A percentile compares a stretch with the other conserved stretches of the same genome.
phyloP scores from a whole-genome alignment of 2,797 vertebrate species.

The Coilia nasus region DNA sequence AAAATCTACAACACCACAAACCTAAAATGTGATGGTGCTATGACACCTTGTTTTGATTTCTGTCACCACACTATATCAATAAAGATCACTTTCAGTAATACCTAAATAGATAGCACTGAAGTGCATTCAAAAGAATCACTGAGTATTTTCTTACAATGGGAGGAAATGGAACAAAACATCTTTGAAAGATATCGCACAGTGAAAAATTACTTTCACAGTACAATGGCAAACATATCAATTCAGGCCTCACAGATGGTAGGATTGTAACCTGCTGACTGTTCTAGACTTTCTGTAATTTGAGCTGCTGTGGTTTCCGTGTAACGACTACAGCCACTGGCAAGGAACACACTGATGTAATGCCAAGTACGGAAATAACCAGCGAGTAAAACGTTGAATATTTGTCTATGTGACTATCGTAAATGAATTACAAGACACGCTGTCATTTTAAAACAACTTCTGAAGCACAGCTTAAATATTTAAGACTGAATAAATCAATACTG shows the following conservation, averaged over 20 bases:
- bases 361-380: neutral
- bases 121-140: neutral
- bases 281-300: constrained; percentile 3
- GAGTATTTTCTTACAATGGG: neutral
- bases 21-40: neutral
- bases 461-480: neutral
- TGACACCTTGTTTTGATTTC: neutral
- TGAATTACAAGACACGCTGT: neutral
- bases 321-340: neutral
- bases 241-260: neutral
- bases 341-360: neutral
- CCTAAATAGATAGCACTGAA: neutral
- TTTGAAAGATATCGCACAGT: neutral
- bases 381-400: neutral
- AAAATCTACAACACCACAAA: neutral
- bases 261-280: constrained; percentile 2
- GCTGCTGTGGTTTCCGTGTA: neutral
- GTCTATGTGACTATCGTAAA: neutral
- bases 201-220: neutral
- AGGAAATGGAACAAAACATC: neutral
- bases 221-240: neutral
- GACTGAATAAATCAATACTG: neutral
- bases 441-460: neutral
- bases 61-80: neutral
- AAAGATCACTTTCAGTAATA: neutral